Percentiles rank a stretch among this genome's conserved stretches.
phyloP scores from a whole-genome alignment of 1,140 invertebrate species.

The Halesus radiatus region DNA sequence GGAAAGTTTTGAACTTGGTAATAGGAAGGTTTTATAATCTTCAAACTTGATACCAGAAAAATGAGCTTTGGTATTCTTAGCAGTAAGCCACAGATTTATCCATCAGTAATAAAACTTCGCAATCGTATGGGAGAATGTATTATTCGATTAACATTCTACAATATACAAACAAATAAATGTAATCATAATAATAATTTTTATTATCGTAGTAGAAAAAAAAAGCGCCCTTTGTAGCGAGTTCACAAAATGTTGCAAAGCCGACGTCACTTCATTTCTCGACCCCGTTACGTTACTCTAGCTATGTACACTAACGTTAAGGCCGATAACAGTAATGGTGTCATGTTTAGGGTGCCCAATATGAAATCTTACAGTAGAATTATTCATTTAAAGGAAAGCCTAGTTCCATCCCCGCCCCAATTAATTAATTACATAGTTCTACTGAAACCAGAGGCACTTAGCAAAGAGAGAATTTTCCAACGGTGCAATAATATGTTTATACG shows the following conservation, averaged over 20 bases:
- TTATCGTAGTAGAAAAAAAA: slow-evolving; percentile 21
- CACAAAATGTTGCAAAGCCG: background rate
- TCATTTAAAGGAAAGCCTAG: too few species aligned
- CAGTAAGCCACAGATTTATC: too few species aligned
- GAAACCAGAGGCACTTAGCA: too few species aligned
- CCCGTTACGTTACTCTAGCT: background rate
- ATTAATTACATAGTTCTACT: too few species aligned
- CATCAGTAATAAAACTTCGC: background rate
- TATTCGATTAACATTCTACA: slow-evolving; percentile 25
- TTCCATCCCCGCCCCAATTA: too few species aligned
- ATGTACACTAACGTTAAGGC: slow-evolving; percentile 19
- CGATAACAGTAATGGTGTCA: slow-evolving; percentile 5
- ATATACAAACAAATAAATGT: slow-evolving; percentile 24
- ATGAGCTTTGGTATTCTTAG: too few species aligned
- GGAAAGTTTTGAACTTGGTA: too few species aligned
- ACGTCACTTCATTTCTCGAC: background rate
- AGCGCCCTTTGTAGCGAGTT: slow-evolving; percentile 12
- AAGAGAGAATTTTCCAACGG: too few species aligned
- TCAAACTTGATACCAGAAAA: too few species aligned
- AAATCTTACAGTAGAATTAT: background rate
- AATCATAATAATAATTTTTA: background rate
- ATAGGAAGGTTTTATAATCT: too few species aligned
- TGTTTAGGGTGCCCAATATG: slow-evolving; percentile 10
- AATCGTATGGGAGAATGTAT: slow-evolving; percentile 24
- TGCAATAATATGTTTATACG: too few species aligned